Conservation (phyloP, 1,140 invertebrate species). For the Sitophilus oryzae region DNA sequence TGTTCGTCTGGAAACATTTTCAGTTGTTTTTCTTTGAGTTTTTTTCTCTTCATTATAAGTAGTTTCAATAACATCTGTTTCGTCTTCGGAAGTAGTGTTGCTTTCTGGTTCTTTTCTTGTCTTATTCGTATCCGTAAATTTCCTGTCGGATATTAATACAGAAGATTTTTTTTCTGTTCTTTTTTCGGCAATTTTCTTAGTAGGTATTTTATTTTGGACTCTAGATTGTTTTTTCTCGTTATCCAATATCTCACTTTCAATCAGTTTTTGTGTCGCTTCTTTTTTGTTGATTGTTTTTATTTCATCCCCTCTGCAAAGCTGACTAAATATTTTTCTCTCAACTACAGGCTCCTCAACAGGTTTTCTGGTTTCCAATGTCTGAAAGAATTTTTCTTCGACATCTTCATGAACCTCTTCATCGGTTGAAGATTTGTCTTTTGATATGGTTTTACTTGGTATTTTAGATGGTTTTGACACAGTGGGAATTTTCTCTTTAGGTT, state of each 20-base stretch:
- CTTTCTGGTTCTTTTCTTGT: background rate
- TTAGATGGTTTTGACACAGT: too few species aligned
- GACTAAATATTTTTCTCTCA: constrained; percentile 35
- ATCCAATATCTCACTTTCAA: constrained; percentile 25
- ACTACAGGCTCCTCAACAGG: constrained; percentile 37
- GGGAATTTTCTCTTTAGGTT: constrained; percentile 16
- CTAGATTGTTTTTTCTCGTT: too few species aligned
- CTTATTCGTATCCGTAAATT: background rate
- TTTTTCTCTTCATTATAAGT: background rate
- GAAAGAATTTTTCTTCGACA: constrained; percentile 1
- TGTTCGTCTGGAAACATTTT: too few species aligned
- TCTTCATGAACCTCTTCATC: constrained; percentile 11
- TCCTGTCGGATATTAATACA: background rate
- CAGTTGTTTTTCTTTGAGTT: constrained; percentile 3
- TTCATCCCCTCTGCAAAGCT: constrained; percentile 35
- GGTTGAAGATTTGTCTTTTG: constrained; percentile 1
- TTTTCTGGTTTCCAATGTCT: constrained; percentile 26
- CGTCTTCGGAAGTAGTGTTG: background rate
- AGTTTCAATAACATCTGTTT: background rate
- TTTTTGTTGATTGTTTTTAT: constrained; percentile 21
- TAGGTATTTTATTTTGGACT: background rate
- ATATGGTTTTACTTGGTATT: too few species aligned
- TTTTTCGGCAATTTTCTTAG: background rate
- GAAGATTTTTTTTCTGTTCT: background rate
- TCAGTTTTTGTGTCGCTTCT: constrained; percentile 21